phyloP scores from a whole-genome alignment of 2,888 invertebrate species.

The Drosophila mulleri region DNA sequence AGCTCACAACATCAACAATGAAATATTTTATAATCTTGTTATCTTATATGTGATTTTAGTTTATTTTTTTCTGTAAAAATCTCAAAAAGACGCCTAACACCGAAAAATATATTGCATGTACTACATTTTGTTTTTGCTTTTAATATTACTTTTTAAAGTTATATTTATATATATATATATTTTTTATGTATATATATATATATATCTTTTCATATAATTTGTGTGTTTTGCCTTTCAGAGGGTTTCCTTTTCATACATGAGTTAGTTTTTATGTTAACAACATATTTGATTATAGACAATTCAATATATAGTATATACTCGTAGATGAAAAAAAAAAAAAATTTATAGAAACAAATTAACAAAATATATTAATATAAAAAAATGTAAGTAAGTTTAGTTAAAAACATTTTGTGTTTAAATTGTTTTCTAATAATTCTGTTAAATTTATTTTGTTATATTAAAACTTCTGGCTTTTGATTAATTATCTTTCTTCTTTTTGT shows the following conservation, averaged over 20 bases:
- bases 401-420: constrained; percentile 5
- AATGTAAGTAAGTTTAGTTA: background rate
- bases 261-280: constrained; percentile 82
- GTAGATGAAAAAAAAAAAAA: background rate
- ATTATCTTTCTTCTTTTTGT: constrained; percentile 44
- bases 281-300: constrained; percentile 53
- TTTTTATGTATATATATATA: constrained; percentile 11
- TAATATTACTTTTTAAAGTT: constrained; percentile 25
- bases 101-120: constrained; percentile 84
- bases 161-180: constrained; percentile 20
- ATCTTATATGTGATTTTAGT: constrained; percentile 17
- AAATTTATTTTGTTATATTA: constrained; percentile 36
- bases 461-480: constrained; percentile 11
- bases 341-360: background rate
- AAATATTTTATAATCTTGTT: constrained; percentile 71
- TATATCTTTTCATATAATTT: constrained; percentile 24
- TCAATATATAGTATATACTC: constrained; percentile 22
- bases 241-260: constrained; percentile 73
- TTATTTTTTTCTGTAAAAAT: constrained; percentile 75
- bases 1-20: constrained; percentile 85
- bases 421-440: constrained; percentile 21
- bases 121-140: constrained; percentile 55
- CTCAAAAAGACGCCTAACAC: constrained; percentile 85
- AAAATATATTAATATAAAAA: background rate
- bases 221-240: constrained; percentile 47